Conservation (phyloP, 1,140 invertebrate species). For the Oppia nitens region DNA sequence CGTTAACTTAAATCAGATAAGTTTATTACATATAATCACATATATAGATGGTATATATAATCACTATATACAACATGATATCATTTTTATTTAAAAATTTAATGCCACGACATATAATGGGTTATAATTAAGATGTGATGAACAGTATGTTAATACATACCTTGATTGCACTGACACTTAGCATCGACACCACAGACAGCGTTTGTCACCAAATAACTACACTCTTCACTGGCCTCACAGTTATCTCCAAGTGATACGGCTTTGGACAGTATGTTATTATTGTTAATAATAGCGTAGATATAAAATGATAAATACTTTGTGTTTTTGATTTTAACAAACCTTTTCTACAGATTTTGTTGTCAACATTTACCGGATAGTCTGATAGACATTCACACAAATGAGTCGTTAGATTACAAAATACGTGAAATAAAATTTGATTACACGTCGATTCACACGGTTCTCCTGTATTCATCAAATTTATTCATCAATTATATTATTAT, state of each 20-base stretch:
- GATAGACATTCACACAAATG: conserved; percentile 21
- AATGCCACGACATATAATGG: too few species aligned
- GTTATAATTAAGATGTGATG: too few species aligned
- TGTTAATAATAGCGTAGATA: background rate
- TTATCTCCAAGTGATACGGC: conserved; percentile 17
- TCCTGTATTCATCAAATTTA: too few species aligned
- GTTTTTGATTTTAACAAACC: conserved; percentile 15
- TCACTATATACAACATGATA: too few species aligned
- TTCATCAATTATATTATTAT: too few species aligned
- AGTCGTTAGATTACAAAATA: conserved; percentile 21
- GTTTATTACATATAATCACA: too few species aligned
- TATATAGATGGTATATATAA: too few species aligned
- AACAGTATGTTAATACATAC: too few species aligned
- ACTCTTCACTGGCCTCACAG: conserved; percentile 19
- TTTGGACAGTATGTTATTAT: conserved; percentile 1
- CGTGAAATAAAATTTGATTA: conserved; percentile 21
- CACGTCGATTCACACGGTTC: conserved; percentile 20
- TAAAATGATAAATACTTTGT: background rate
- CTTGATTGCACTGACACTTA: conserved; percentile 11
- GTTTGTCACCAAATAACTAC: conserved; percentile 17
- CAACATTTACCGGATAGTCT: conserved; percentile 22
- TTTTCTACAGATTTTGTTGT: conserved; percentile 21
- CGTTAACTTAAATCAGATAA: too few species aligned
- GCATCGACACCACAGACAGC: conserved; percentile 16
- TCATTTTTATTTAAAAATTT: too few species aligned